phyloP scores from a whole-genome alignment of 2,113 vertebrate species.

The Oreocharis arfaki region DNA sequence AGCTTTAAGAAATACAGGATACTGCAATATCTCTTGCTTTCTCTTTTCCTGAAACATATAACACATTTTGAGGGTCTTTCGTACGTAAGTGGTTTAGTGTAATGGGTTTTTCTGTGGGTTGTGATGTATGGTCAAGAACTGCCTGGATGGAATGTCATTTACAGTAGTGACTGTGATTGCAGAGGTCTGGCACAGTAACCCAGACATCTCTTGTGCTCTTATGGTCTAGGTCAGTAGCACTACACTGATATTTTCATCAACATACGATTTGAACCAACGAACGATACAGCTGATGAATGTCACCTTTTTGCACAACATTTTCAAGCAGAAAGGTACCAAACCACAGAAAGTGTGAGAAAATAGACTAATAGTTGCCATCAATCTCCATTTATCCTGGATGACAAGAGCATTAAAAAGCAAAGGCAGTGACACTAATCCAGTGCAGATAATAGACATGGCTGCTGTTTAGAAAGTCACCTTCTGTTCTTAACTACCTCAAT shows the following conservation, averaged over 20 bases:
- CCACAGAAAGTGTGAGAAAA: not conserved
- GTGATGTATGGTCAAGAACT: not conserved
- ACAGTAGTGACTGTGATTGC: not conserved
- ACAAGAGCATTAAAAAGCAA: not conserved
- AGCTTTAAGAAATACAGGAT: not conserved
- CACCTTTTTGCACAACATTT: not conserved
- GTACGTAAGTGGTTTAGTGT: not conserved
- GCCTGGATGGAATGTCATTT: not conserved
- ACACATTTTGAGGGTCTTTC: not conserved
- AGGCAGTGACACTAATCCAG: not conserved
- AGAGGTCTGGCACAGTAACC: not conserved
- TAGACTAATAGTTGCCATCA: not conserved
- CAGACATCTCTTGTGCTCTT: not conserved
- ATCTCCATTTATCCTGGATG: not conserved
- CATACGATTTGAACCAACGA: not conserved
- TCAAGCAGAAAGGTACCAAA: not conserved
- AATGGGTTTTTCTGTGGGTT: not conserved
- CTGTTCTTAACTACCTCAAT: not conserved
- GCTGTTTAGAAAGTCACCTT: not conserved
- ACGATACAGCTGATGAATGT: not conserved
- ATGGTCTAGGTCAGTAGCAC: not conserved
- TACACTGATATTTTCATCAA: not conserved
- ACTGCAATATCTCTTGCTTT: not conserved
- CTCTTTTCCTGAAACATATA: not conserved
- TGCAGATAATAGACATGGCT: not conserved